A percentile compares a stretch with the other conserved stretches of the same genome.
Evolutionary conservation across 2,888 invertebrate genomes (phyloP).

Genomic region (Oxytorus armatus): DNA sequence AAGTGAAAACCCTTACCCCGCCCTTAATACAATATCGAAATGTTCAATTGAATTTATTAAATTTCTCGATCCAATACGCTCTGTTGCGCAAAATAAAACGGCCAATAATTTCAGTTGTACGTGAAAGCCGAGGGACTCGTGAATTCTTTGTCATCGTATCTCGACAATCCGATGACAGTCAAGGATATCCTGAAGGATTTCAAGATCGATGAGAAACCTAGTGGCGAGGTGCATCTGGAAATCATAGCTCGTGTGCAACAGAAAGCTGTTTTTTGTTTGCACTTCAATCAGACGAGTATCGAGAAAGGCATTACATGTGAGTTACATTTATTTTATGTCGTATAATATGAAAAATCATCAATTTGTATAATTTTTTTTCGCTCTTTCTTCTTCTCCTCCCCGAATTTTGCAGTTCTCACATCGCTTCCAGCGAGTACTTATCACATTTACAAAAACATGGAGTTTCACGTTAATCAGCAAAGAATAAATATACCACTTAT

Average conservation of each 20-base stretch:
- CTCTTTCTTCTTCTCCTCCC: too few relatives aligned
- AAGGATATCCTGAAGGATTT: constrained; percentile 84
- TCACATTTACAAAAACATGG: constrained; percentile 80
- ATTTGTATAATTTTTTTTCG: too few relatives aligned
- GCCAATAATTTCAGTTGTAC: constrained; percentile 85
- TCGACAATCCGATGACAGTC: constrained; percentile 86
- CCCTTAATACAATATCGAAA: background rate
- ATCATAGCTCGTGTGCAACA: constrained; percentile 88
- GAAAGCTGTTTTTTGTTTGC: constrained; percentile 88
- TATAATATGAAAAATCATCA: background rate
- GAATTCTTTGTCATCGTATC: constrained; percentile 84
- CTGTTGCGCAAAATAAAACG: background rate
- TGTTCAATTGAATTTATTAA: background rate
- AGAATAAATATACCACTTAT: constrained; percentile 86
- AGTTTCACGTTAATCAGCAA: constrained; percentile 85
- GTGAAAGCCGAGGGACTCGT: constrained; percentile 86
- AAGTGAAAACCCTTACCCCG: too few relatives aligned
- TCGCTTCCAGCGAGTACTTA: constrained; percentile 78
- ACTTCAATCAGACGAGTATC: constrained; percentile 88
- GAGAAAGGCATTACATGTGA: constrained; percentile 88
- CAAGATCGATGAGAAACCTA: constrained; percentile 83
- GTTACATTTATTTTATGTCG: constrained; percentile 73
- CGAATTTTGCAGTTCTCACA: constrained; percentile 72
- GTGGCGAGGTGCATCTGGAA: constrained; percentile 88
- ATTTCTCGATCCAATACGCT: too few relatives aligned